Evolutionary conservation across 30 jellyfish, hydroid and myxozoan species (phyloP), one percentile per base, ranked within the genome.

Genomic region (Pseudorhiza aurosa): DNA sequence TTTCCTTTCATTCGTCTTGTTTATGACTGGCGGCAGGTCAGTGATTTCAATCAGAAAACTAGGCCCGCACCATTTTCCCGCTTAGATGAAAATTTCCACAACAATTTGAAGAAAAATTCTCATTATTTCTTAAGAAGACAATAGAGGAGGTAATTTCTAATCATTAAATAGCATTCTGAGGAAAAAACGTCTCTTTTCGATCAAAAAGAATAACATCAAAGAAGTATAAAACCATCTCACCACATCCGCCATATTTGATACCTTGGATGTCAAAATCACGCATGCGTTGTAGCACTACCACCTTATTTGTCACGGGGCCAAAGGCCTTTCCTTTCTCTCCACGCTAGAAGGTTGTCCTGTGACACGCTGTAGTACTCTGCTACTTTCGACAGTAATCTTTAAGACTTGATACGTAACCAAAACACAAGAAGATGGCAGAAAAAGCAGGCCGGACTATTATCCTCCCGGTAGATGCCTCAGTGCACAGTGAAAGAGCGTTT

Each of bases 401-500:
- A 17, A 32, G n/a, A 15, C 30, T 22, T 30, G 1, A 2, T 15
- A 30, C 31, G 18, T 3, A 30, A 24, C 1, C 36, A 4, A n/a
- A 21, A 14, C 50, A 18, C 33, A 30, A n/a, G 10, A 28, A 25
- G 8, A 70, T 70, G 83, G 83, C 83, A 70, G 58, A 56, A 19
- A 53, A 35, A 8, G 29, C 32, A 70, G 58, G 71, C 15, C 83
- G 83, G 4, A 70, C 60, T 55, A 58, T 87, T 18, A 40, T 87
- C 28, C 65, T 87, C 27, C 93, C 96, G 32, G 96, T 87, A 4
- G 96, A 87, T 62, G 79, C 76, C n/a, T 87, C 96, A 17, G 75
- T 39, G 17, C 90, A 87, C 80, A 87, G 96, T 49, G 90, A 78
- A 65, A 67, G 96, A 46, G 96, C 96, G 4, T 77, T 87, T 25